Conservation (phyloP, 2,113 vertebrate species). For the Atherinomorus stipes region DNA sequence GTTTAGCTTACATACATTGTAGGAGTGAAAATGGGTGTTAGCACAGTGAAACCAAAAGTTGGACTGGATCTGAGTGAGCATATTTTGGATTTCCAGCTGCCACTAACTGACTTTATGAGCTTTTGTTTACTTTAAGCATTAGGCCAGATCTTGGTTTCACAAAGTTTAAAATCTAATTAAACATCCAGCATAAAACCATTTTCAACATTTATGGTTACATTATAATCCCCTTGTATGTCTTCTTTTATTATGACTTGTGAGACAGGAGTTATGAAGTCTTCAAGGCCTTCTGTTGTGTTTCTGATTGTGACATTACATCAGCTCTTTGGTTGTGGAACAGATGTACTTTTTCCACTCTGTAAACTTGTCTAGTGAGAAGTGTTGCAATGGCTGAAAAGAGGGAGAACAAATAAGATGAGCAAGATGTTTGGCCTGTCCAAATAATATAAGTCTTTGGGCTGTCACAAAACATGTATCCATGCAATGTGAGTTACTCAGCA, state of each 20-base stretch:
- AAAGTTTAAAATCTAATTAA: not conserved
- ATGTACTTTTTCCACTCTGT: constrained; percentile 7
- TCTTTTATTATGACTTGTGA: constrained; percentile 9
- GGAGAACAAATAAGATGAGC: not conserved
- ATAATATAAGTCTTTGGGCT: not conserved
- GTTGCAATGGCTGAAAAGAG: constrained; percentile 4
- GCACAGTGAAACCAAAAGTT: constrained; percentile 29
- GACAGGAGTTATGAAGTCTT: not conserved
- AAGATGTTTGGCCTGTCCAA: not conserved
- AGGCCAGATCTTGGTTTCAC: not conserved
- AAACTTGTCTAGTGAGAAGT: not conserved
- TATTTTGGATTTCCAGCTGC: constrained; percentile 33
- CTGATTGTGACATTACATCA: not conserved
- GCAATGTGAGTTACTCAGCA: not conserved
- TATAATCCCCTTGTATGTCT: not conserved
- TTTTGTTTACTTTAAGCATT: constrained; percentile 12
- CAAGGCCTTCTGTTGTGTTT: constrained; percentile 8
- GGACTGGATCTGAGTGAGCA: constrained; percentile 5
- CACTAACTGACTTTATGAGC: not conserved
- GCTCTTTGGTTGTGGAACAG: constrained; percentile 19
- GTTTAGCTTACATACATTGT: constrained; percentile 1
- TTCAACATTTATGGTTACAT: constrained; percentile 10
- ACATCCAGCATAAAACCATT: constrained; percentile 25
- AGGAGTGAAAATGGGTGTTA: not conserved
- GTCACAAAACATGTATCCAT: not conserved